A percentile compares a stretch with the other conserved stretches of the same genome.
Evolutionary conservation across 64 coral and sea anemone genomes (phyloP).

Genomic region (Exaiptasia diaphana): DNA sequence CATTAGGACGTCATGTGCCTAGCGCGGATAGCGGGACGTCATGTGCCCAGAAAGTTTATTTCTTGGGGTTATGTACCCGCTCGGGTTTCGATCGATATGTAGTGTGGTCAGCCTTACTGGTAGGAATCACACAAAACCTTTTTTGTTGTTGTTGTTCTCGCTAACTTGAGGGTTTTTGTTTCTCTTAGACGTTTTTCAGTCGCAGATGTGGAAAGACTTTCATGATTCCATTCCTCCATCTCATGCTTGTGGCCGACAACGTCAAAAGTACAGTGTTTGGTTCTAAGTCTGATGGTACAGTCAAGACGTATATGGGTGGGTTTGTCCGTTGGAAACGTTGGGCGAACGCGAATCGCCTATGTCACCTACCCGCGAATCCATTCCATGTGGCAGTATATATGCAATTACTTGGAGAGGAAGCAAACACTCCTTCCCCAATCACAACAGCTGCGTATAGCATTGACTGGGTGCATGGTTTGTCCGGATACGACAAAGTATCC

Average conservation of each 20-base stretch:
- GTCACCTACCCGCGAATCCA: conserved; percentile 1
- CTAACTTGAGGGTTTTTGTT: too few species aligned
- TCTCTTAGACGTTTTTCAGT: neutral
- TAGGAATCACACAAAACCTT: too few species aligned
- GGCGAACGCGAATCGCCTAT: neutral
- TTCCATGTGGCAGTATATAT: conserved; percentile 39
- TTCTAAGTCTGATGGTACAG: neutral
- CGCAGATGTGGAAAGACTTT: neutral
- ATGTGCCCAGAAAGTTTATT: too few species aligned
- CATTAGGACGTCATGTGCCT: too few species aligned
- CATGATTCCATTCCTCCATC: neutral
- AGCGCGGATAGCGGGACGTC: too few species aligned
- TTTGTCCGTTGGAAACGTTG: conserved; percentile 33
- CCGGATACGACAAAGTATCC: neutral
- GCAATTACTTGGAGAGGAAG: neutral
- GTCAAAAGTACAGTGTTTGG: neutral
- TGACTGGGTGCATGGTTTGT: neutral
- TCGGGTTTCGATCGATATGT: too few species aligned
- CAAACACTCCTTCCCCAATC: neutral
- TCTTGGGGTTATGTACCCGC: too few species aligned
- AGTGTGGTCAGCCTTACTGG: too few species aligned
- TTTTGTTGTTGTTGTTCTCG: too few species aligned
- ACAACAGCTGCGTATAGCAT: neutral
- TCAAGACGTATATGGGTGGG: conserved; percentile 32
- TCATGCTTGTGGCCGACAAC: neutral